phyloP scores from a whole-genome alignment of 2,113 vertebrate species.

The Atractosteus spatula region DNA sequence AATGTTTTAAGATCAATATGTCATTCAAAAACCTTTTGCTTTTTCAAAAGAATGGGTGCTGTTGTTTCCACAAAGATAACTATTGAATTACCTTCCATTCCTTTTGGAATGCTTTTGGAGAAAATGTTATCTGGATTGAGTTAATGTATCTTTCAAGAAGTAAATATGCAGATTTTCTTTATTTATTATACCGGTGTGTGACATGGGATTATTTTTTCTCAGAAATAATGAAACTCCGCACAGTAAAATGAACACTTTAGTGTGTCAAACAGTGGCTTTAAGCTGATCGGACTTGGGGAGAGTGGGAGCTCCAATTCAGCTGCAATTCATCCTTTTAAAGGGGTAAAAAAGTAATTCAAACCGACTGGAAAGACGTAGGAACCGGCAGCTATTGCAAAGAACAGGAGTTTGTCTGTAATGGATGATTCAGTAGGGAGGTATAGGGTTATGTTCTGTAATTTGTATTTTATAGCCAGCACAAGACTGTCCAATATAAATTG shows the following conservation, averaged over 20 bases:
- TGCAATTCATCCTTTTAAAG: slow-evolving; percentile 54
- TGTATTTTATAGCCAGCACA: slow-evolving; percentile 66
- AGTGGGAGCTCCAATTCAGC: slow-evolving; percentile 52
- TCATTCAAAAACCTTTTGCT: neutral
- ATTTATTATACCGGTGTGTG: neutral
- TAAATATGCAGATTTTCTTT: neutral
- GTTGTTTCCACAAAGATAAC: neutral
- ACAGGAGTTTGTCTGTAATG: slow-evolving; percentile 61
- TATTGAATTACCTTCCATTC: too few relatives aligned
- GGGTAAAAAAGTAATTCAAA: slow-evolving; percentile 50
- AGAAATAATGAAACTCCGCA: slow-evolving; percentile 50
- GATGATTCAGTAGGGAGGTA: slow-evolving; percentile 62
- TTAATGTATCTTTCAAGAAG: neutral
- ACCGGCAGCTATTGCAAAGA: slow-evolving; percentile 37
- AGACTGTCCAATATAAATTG: slow-evolving; percentile 60
- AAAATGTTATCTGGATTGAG: too few relatives aligned
- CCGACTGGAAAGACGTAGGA: slow-evolving; percentile 45
- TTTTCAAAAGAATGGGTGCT: too few relatives aligned
- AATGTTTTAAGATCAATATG: neutral
- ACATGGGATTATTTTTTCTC: slow-evolving; percentile 29
- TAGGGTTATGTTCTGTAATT: slow-evolving; percentile 67
- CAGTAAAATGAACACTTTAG: slow-evolving; percentile 58
- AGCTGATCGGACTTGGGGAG: slow-evolving; percentile 29
- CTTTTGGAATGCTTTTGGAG: slow-evolving; percentile 41
- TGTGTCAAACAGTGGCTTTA: slow-evolving; percentile 47